Percentiles rank a stretch among this genome's conserved stretches.
Conservation (phyloP, 2,797 vertebrate genomes). For the Telmatherina bonti region DNA sequence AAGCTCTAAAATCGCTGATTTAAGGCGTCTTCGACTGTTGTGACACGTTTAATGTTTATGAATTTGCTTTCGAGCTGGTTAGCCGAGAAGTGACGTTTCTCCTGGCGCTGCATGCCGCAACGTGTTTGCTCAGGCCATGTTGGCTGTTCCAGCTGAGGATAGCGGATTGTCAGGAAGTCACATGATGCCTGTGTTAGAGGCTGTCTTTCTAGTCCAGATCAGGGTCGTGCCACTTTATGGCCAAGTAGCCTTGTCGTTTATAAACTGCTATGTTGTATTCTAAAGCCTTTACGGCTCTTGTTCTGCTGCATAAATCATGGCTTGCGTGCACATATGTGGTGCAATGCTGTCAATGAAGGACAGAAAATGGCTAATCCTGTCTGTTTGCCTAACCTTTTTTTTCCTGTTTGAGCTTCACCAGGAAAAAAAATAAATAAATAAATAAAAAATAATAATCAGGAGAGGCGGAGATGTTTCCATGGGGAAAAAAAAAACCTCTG, state of each 20-base stretch:
- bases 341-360: constrained; percentile 10
- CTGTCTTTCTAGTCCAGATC: constrained; percentile 44
- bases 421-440: constrained; percentile 19
- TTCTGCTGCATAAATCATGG: neutral
- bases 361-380: constrained; percentile 18
- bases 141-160: constrained; percentile 62
- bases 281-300: fast-evolving
- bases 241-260: neutral
- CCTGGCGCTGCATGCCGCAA: constrained; percentile 42
- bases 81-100: constrained; percentile 36
- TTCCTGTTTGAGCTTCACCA: constrained; percentile 38
- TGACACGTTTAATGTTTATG: neutral
- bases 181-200: constrained; percentile 56
- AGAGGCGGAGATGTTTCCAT: constrained; percentile 6
- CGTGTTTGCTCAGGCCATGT: constrained; percentile 62
- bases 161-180: constrained; percentile 67
- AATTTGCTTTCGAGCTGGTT: constrained; percentile 2
- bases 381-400: constrained; percentile 24
- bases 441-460: neutral
- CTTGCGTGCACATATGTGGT: neutral
- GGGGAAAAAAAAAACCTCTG: neutral
- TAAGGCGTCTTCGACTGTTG: fast-evolving
- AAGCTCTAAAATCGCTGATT: neutral
- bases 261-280: neutral
- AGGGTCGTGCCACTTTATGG: neutral